Conservation (phyloP, 2,113 vertebrate species). For the Dolichotis patagonum region DNA sequence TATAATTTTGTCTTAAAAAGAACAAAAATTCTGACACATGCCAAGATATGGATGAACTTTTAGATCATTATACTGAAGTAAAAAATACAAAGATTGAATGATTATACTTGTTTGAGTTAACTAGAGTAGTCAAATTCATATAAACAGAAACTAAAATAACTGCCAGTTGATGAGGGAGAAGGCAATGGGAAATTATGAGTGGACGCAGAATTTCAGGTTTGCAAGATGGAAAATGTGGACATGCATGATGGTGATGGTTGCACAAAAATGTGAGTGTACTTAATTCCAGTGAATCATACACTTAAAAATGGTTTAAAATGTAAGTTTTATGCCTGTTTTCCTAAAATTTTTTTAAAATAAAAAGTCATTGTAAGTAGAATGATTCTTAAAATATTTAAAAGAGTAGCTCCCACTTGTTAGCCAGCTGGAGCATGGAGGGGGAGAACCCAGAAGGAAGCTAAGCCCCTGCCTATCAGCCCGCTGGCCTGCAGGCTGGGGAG, state of each 20-base stretch:
- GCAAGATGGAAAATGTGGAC: neutral
- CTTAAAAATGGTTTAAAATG: neutral
- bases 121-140: neutral
- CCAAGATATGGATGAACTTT: neutral
- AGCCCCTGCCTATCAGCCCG: no score
- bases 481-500: no score
- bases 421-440: no score
- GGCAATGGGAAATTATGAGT: neutral
- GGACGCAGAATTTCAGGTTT: neutral
- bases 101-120: neutral
- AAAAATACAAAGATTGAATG: neutral
- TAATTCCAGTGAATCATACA: neutral
- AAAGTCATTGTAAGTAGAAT: neutral
- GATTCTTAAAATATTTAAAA: conserved; percentile 40
- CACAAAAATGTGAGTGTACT: neutral
- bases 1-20: neutral
- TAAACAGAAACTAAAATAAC: neutral
- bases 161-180: neutral
- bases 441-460: no score
- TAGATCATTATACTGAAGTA: neutral
- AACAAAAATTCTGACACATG: neutral
- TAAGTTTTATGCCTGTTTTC: neutral
- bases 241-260: neutral
- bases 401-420: neutral
- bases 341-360: neutral